Base-by-base conservation (phyloP, 2,888 invertebrate species). In the Drosophila percnosoma region DNA sequence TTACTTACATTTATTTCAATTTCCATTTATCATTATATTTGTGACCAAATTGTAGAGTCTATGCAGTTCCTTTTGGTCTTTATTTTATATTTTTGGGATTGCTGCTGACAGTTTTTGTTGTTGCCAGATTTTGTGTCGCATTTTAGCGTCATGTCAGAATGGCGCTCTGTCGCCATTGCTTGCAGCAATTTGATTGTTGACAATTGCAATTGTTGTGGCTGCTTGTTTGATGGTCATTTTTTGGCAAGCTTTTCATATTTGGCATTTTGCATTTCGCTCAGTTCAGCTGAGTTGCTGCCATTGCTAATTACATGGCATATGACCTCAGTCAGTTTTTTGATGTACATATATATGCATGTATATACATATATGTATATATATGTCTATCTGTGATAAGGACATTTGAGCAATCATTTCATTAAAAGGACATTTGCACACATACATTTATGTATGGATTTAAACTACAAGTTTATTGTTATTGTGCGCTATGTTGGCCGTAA, bases 381-480 rank as follows among this genome's bases (percentile, higher is more conserved):
- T 27, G 0, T 18, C 21, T 59, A n/a, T 53, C 18, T 60, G 63
- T 70, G 83, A 82, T 85, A 78, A 80, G 75, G 67, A 62, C 70
- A 79, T 83, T 88, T 71, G 59, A 72, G 68, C 75, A 75, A 83
- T 84, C 73, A 89, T 89, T 85, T 77, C 72, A 80, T 82, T 82
- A 70, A 77, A 68, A 29, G 55, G 54, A 59, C 48, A 61, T 36
- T 67, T 54, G 49, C 60, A 61, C 24, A 45, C 2, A 38, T 13
- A 62, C 45, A 51, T 15, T 61, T 36, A 64, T 42, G 57, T 40
- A 59, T 48, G 63, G 72, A 75, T 59, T 73, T 83, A 68, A 84
- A 79, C 71, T 86, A 75, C 73, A 80, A 80, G 78, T 85, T 89
- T 84, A 89, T 75, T 85, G 87, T 77, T 87, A 85, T 89, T 84